These are phyloP conservation scores for Charanyca ferruginea DNA, from an alignment of 2,888 invertebrate genomes.

Conservation along the genomic window DNA sequence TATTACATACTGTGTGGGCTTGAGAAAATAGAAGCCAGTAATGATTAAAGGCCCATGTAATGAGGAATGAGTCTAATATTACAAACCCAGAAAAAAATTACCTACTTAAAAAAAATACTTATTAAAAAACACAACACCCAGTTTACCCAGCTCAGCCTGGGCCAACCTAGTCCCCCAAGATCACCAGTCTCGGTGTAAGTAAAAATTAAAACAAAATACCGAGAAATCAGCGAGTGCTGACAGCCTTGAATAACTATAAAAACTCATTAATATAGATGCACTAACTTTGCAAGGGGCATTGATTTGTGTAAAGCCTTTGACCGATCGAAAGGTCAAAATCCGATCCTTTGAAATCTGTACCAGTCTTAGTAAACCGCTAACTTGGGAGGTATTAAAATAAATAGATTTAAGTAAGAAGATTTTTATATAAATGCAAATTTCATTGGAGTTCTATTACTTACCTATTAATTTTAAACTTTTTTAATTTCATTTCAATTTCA, in stretches of 20 bases:
- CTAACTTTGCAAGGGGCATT: slow-evolving; percentile 30
- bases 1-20: no score
- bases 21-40: no score
- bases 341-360: slow-evolving; percentile 37
- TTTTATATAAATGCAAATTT: not conserved
- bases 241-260: slow-evolving; percentile 27
- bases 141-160: no score
- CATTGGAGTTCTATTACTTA: no score
- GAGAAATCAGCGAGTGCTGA: slow-evolving; percentile 13
- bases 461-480: no score
- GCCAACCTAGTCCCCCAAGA: not conserved
- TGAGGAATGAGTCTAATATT: no score
- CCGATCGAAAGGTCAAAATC: slow-evolving; percentile 50
- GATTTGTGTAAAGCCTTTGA: slow-evolving; percentile 48
- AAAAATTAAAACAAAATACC: slow-evolving; percentile 25
- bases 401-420: slow-evolving; percentile 3
- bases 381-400: slow-evolving; percentile 7
- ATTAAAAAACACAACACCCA: no score
- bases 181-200: not conserved
- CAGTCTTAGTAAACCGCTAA: slow-evolving; percentile 6
- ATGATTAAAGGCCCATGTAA: no score
- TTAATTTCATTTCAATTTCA: no score
- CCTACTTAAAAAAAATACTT: not conserved
- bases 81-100: no score
- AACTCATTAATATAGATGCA: slow-evolving; percentile 47